Conservation (phyloP, 2,113 vertebrate genomes). For the Pangasianodon gigas region DNA sequence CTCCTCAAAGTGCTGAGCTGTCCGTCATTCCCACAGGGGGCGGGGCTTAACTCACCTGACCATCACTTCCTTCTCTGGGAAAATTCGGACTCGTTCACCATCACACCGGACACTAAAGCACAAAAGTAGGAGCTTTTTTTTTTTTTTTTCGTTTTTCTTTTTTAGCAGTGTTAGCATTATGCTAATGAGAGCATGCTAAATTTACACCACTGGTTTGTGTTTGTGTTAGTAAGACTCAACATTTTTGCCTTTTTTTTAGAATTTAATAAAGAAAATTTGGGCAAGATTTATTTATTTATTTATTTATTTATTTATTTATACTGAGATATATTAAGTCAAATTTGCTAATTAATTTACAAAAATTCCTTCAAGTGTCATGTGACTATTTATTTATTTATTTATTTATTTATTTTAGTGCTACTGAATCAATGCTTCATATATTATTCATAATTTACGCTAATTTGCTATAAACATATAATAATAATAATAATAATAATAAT, state of each 20-base stretch:
- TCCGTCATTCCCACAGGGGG: slow-evolving; percentile 29
- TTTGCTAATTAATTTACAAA: neutral
- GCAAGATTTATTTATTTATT: neutral
- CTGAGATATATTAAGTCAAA: neutral
- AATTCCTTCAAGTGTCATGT: neutral
- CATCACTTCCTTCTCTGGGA: neutral
- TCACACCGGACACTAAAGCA: neutral
- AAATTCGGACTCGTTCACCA: neutral
- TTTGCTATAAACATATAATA: neutral
- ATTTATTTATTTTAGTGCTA: neutral
- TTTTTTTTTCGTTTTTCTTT: no score
- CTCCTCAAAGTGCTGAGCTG: slow-evolving; percentile 19
- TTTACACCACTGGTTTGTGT: neutral
- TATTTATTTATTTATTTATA: neutral
- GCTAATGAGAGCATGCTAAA: neutral
- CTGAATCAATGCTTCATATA: neutral
- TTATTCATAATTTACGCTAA: neutral
- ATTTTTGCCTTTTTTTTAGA: neutral
- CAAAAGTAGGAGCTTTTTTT: neutral
- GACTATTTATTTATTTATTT: neutral
- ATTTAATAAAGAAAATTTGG: neutral
- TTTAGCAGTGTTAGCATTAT: neutral
- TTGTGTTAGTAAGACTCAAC: neutral
- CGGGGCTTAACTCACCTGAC: neutral
- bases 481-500: no score